phyloP scores from a whole-genome alignment of 2,888 invertebrate species.

The Tubulanus polymorphus region DNA sequence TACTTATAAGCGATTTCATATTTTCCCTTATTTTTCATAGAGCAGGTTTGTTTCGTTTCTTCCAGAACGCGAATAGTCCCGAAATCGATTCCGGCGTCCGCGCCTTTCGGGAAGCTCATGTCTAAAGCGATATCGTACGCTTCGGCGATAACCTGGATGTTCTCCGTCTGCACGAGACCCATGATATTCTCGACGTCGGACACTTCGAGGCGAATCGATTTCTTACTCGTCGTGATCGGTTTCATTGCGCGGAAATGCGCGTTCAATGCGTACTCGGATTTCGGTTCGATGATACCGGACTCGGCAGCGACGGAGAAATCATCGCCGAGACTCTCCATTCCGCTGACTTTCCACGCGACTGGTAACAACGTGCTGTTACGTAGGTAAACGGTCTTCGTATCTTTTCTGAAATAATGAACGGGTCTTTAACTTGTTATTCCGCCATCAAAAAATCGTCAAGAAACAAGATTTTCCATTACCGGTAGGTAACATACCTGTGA shows the following conservation, averaged over 20 bases:
- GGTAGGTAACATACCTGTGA: constrained; percentile 40
- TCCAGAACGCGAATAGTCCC: constrained; percentile 50
- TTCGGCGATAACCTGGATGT: constrained; percentile 45
- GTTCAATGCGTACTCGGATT: constrained; percentile 49
- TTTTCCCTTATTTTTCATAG: constrained; percentile 54
- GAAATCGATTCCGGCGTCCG: constrained; percentile 54
- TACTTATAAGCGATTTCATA: constrained; percentile 53
- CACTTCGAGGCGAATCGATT: constrained; percentile 50
- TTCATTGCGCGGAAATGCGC: constrained; percentile 53
- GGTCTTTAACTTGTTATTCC: not conserved
- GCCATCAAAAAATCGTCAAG: not conserved
- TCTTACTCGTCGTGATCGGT: constrained; percentile 46
- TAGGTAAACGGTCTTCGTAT: constrained; percentile 51
- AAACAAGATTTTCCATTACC: not conserved
- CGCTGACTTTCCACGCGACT: constrained; percentile 51
- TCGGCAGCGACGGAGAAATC: constrained; percentile 53
- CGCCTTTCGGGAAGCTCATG: constrained; percentile 55
- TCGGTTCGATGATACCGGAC: constrained; percentile 50
- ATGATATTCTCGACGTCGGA: constrained; percentile 47
- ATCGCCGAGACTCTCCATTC: constrained; percentile 52
- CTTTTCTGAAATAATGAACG: constrained; percentile 45
- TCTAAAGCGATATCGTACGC: constrained; percentile 54
- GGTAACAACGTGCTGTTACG: constrained; percentile 52
- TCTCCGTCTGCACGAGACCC: constrained; percentile 48
- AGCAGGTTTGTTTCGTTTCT: constrained; percentile 48